Conservation (phyloP, 23 tunicate species). For the Phallusia fumigata region DNA sequence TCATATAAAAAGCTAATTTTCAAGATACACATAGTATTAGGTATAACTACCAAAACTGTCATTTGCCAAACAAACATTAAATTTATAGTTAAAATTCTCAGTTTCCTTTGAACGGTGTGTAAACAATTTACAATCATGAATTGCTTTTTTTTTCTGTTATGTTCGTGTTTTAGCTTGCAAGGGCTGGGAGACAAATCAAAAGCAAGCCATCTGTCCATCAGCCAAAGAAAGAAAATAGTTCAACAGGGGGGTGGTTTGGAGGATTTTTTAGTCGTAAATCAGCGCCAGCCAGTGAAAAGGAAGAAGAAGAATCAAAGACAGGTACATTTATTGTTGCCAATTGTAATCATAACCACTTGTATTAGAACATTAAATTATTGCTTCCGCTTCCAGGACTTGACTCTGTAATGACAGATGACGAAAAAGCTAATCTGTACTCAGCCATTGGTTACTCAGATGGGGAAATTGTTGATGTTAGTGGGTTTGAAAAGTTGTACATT, state of each 20-base stretch:
- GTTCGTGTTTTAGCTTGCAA: conserved; percentile 31
- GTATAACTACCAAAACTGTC: too few species aligned
- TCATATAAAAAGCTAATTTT: too few species aligned
- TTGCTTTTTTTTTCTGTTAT: too few species aligned
- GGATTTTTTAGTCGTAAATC: conserved; percentile 41
- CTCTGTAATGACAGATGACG: conserved; percentile 51
- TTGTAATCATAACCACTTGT: too few species aligned
- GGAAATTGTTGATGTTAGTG: conserved; percentile 36
- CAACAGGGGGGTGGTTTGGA: conserved; percentile 57
- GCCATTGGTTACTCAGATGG: conserved; percentile 86
- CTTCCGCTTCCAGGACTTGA: conserved; percentile 34
- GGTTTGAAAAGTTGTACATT: conserved; percentile 65
- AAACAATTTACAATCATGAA: too few species aligned
- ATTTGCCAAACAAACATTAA: too few species aligned
- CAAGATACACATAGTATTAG: too few species aligned
- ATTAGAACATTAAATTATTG: background rate
- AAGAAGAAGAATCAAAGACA: conserved; percentile 16
- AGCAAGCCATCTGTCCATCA: conserved; percentile 70
- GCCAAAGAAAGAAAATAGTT: conserved; percentile 15
- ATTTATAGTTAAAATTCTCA: too few species aligned
- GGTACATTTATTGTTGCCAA: background rate
- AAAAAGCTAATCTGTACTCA: conserved; percentile 43
- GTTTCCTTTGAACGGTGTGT: too few species aligned
- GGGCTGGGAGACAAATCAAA: conserved; percentile 46
- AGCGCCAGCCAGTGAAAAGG: conserved; percentile 6